A percentile compares a stretch with the other conserved stretches of the same genome.
Evolutionary conservation across 2,113 vertebrate species (phyloP).

Genomic region (Xiphias gladius): DNA sequence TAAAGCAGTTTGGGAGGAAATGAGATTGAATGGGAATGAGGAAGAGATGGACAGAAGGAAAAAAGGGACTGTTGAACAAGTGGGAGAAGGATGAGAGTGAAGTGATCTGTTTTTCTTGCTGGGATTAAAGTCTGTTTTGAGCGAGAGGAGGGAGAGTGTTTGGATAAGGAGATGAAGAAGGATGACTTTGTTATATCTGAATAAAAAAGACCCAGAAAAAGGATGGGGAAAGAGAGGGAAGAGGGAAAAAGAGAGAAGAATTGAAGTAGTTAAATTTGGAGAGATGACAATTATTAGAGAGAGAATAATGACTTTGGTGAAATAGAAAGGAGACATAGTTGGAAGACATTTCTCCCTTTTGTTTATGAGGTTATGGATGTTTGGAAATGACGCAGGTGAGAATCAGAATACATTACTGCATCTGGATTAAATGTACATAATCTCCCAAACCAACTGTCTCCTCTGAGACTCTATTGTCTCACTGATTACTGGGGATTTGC

Average conservation of each 20-base stretch:
- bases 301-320: neutral
- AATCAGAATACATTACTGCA: slow-evolving; percentile 25
- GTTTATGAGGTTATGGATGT: slow-evolving; percentile 3
- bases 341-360: slow-evolving; percentile 3
- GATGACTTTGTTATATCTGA: neutral
- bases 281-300: neutral
- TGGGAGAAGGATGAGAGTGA: neutral
- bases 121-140: neutral
- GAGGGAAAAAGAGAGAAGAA: neutral
- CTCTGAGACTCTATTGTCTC: slow-evolving; percentile 5
- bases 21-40: slow-evolving; percentile 16
- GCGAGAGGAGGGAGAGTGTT: neutral
- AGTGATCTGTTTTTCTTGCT: neutral
- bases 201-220: neutral
- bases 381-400: slow-evolving; percentile 29
- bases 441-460: slow-evolving; percentile 40
- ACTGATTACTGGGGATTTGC: slow-evolving; percentile 60
- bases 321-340: neutral
- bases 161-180: neutral
- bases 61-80: neutral
- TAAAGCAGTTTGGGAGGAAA: slow-evolving; percentile 8
- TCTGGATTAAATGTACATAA: slow-evolving; percentile 32
- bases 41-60: slow-evolving; percentile 4
- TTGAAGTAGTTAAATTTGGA: neutral
- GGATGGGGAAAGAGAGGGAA: neutral